Percentiles rank a stretch among this genome's conserved stretches.
Conservation (phyloP, 2,797 vertebrate species). For the Cottoperca gobio region DNA sequence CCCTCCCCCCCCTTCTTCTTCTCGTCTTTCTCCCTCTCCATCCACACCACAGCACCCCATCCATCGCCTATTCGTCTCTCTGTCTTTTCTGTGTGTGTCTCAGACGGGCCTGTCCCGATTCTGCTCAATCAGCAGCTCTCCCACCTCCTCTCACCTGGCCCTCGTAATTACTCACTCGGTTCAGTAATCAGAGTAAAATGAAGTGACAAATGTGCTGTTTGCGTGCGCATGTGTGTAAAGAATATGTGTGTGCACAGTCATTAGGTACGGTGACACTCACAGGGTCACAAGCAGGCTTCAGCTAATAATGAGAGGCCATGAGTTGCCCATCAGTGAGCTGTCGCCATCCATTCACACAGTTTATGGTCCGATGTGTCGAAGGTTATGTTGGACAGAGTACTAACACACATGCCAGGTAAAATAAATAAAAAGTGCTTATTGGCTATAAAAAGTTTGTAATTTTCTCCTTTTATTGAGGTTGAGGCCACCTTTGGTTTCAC, state of each 20-base stretch:
- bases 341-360: slow-evolving; percentile 62
- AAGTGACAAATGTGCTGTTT: slow-evolving; percentile 69
- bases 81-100: slow-evolving; percentile 30
- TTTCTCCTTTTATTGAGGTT: too few species aligned
- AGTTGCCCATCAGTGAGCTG: slow-evolving; percentile 69
- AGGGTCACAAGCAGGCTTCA: slow-evolving; percentile 63
- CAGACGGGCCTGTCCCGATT: slow-evolving; percentile 61
- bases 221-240: slow-evolving; percentile 24
- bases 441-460: neutral
- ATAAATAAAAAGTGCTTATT: slow-evolving; percentile 10
- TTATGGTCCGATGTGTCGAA: slow-evolving; percentile 43
- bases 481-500: neutral
- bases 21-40: slow-evolving; percentile 42
- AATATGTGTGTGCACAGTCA: slow-evolving; percentile 36
- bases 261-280: slow-evolving; percentile 68
- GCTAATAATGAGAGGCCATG: slow-evolving; percentile 67
- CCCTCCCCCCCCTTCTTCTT: neutral
- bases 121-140: slow-evolving; percentile 85
- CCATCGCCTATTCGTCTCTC: slow-evolving; percentile 28
- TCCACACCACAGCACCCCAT: slow-evolving; percentile 33
- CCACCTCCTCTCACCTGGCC: slow-evolving; percentile 79
- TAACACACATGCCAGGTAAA: slow-evolving; percentile 19
- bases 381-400: slow-evolving; percentile 35
- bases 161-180: slow-evolving; percentile 82
- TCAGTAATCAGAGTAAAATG: slow-evolving; percentile 79